Evolutionary conservation across 2,797 vertebrate species (phyloP).

Genomic region (Cottoperca gobio): DNA sequence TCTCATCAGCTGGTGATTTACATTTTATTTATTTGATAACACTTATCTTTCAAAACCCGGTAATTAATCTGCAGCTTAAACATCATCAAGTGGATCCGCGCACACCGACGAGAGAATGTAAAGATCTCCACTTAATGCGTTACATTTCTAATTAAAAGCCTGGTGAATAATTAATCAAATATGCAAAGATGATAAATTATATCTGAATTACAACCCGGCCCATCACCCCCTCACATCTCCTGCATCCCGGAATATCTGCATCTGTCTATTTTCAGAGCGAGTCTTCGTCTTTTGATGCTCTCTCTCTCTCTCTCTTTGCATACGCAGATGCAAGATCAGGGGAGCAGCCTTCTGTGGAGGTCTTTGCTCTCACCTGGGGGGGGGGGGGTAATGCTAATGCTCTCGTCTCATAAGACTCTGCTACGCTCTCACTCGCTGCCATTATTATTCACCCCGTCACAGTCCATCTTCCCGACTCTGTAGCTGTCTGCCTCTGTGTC

Average conservation of each 20-base stretch:
- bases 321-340: background rate
- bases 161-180: slow-evolving; percentile 76
- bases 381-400: slow-evolving; percentile 53
- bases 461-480: slow-evolving; percentile 45
- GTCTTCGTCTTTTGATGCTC: slow-evolving; percentile 18
- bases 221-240: slow-evolving; percentile 15
- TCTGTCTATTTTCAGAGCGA: slow-evolving; percentile 30
- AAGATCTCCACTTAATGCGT: slow-evolving; percentile 64
- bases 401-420: slow-evolving; percentile 46
- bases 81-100: slow-evolving; percentile 5
- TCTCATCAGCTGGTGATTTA: slow-evolving; percentile 49
- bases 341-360: slow-evolving; percentile 20
- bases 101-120: slow-evolving; percentile 6
- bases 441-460: slow-evolving; percentile 52
- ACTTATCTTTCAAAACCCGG: slow-evolving; percentile 31
- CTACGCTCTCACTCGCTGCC: slow-evolving; percentile 41
- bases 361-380: slow-evolving; percentile 47
- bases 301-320: background rate
- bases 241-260: slow-evolving; percentile 1
- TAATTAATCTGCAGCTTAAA: slow-evolving; percentile 36
- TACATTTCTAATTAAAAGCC: slow-evolving; percentile 68
- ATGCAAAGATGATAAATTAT: slow-evolving; percentile 61
- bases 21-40: slow-evolving; percentile 55
- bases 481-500: slow-evolving; percentile 48
- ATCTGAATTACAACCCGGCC: slow-evolving; percentile 57